These are phyloP conservation scores for Trematomus loennbergii DNA, from an alignment of 2,113 vertebrate species.

Conservation along the genomic window DNA sequence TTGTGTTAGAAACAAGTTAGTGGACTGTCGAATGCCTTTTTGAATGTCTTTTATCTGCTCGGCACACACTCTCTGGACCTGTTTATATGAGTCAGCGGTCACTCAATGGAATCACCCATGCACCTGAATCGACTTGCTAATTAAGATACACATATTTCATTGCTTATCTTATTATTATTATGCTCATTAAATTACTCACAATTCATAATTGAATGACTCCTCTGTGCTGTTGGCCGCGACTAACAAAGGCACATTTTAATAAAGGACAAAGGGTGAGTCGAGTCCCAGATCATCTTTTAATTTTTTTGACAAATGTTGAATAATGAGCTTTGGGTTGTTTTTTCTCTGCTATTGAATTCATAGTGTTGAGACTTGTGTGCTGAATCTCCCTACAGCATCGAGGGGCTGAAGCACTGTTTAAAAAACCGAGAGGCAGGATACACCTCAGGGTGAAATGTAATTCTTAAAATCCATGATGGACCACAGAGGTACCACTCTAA, in stretches of 20 bases:
- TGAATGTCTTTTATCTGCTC: not conserved
- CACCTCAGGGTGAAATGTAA: constrained; percentile 27
- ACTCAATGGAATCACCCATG: not conserved
- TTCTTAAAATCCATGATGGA: constrained; percentile 24
- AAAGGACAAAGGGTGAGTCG: constrained; percentile 20
- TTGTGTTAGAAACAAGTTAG: too few relatives aligned
- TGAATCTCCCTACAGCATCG: constrained; percentile 18
- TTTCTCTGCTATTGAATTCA: constrained; percentile 23
- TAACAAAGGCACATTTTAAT: constrained; percentile 57
- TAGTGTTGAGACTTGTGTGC: constrained; percentile 20
- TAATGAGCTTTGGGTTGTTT: constrained; percentile 53
- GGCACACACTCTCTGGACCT: too few relatives aligned
- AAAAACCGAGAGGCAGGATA: constrained; percentile 23
- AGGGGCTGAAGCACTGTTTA: constrained; percentile 10
- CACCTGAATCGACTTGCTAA: not conserved
- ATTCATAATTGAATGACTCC: not conserved
- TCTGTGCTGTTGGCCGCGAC: constrained; percentile 15
- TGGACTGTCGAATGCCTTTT: not conserved
- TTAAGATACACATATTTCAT: constrained; percentile 7
- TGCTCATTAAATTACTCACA: constrained; percentile 6
- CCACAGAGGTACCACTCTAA: not conserved
- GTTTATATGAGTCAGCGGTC: too few relatives aligned
- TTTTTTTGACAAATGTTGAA: constrained; percentile 41
- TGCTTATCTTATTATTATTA: constrained; percentile 16
- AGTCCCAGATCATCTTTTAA: constrained; percentile 25